Evolutionary conservation across 2,113 vertebrate species (phyloP), one percentile per base, ranked within the genome.

Genomic region (Taurulus bubalis): DNA sequence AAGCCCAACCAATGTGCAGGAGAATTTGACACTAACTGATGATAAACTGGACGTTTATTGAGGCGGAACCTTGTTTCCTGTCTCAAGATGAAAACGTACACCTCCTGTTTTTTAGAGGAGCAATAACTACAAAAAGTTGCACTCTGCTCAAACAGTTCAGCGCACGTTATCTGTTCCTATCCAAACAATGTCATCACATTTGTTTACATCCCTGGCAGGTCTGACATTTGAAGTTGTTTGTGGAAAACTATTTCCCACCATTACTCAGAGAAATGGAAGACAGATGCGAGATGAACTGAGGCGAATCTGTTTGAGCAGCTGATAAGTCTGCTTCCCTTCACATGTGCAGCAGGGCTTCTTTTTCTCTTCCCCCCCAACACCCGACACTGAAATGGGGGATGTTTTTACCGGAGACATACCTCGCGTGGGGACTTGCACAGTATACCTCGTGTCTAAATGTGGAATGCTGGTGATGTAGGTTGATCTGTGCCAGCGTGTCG

Each of bases 401-500:
- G 0, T 69, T 72, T 58, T 68, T 40, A 74, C 22, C 32, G 34
- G 28, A 77, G 24, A 30, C 8, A 14, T n/a, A 9, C 1, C 24
- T 20, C 76, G 63, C 16, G 0, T n/a, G 59, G 51, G 64, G 51
- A 67, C 32, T 22, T 47, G 8, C 24, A 79, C 4, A 7, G 10
- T 51, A 40, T 42, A 78, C 83, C 63, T 83, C 36, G 40, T 28
- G 49, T 85, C 84, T 89, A 84, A 83, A 85, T 76, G 64, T 70
- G 75, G 72, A 87, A 53, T 24, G 32, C 12, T 26, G 34, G 64
- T 47, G 62, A 51, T 80, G 68, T 55, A 55, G 85, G 68, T 90
- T 82, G 75, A 83, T 85, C 74, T 78, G 73, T 84, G 79, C 64
- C 79, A 71, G 58, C 30, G 47, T 80, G 79, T 73, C 83, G 40